Conservation (phyloP, 2,888 invertebrate genomes). For the Agriopis leucophaearia region DNA sequence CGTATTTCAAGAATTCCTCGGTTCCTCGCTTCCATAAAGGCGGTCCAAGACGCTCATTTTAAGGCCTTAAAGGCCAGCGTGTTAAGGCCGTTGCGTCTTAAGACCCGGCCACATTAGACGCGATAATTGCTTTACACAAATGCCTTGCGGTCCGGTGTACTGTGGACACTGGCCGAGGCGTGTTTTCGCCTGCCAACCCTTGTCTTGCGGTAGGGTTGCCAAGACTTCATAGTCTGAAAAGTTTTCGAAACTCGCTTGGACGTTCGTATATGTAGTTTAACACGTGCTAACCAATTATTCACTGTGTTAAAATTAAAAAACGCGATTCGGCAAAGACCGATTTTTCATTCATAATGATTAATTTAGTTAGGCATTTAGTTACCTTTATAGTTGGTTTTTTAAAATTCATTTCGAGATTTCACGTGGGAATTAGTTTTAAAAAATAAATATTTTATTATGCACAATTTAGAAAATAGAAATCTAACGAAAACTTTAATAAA, state of each 20-base stretch:
- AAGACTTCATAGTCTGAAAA: slow-evolving; percentile 46
- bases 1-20: slow-evolving; percentile 64
- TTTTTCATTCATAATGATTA: no score
- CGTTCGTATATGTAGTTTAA: slow-evolving; percentile 38
- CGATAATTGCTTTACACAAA: slow-evolving; percentile 82
- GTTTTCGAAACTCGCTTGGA: slow-evolving; percentile 36
- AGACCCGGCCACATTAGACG: slow-evolving; percentile 71
- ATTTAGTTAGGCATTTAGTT: no score
- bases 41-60: slow-evolving; percentile 50
- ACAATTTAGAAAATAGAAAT: no score
- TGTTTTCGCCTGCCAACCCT: slow-evolving; percentile 59
- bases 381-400: no score
- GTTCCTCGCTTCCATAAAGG: slow-evolving; percentile 56
- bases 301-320: no score
- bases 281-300: slow-evolving; percentile 20
- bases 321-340: no score
- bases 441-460: no score
- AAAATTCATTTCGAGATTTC: no score
- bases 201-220: slow-evolving; percentile 50
- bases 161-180: slow-evolving; percentile 56
- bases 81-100: slow-evolving; percentile 55
- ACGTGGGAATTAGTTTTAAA: no score
- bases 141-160: slow-evolving; percentile 64
- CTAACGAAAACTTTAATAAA: no score
- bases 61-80: slow-evolving; percentile 32